Conservation (phyloP, 2,113 vertebrate genomes). For the Psephotus haematonotus region DNA sequence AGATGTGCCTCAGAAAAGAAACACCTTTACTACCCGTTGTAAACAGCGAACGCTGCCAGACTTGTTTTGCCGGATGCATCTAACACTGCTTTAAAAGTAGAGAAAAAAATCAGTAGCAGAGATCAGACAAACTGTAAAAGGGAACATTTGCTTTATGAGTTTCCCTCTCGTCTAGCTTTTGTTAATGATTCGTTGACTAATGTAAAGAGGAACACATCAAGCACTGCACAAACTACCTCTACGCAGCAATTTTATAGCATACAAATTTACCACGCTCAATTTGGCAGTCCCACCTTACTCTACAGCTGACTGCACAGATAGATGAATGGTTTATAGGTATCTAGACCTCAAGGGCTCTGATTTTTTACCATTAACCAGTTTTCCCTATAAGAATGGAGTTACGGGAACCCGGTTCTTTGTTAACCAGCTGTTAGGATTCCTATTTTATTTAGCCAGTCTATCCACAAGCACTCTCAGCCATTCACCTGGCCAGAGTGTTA, state of each 20-base stretch:
- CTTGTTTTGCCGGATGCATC: neutral
- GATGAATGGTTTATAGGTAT: neutral
- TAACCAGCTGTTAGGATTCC: neutral
- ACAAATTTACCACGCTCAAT: neutral
- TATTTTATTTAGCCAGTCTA: neutral
- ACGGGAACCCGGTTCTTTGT: rapidly evolving
- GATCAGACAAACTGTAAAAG: neutral
- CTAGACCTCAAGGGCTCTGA: neutral
- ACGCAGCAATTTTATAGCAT: neutral
- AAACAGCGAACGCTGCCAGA: neutral
- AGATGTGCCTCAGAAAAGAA: neutral
- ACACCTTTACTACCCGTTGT: neutral
- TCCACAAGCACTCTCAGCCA: neutral
- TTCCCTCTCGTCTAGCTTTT: neutral
- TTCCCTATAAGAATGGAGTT: neutral
- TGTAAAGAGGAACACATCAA: neutral
- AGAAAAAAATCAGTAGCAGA: neutral
- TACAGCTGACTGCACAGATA: neutral
- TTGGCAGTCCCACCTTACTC: neutral
- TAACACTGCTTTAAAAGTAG: neutral
- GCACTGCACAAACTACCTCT: neutral
- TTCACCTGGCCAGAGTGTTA: neutral
- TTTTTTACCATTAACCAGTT: neutral
- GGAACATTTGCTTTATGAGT: neutral
- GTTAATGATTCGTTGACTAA: neutral